These are phyloP conservation scores for Conops quadrifasciatus DNA, from an alignment of 2,888 invertebrate genomes.

Conservation along the genomic window DNA sequence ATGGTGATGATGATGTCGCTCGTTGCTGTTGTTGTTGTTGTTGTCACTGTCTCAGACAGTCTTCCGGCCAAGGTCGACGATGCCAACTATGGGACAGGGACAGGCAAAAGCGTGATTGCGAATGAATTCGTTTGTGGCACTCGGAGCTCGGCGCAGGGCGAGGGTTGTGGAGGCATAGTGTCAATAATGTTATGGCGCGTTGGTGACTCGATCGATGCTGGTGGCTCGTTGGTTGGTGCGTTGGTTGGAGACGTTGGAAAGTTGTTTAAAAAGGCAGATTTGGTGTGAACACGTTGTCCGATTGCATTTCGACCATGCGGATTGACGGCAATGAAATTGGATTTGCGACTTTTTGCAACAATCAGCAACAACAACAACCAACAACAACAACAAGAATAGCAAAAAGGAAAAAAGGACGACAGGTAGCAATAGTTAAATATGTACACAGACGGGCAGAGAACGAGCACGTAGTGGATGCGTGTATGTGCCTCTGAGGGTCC, in stretches of 20 bases:
- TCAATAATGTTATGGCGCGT: too few relatives aligned
- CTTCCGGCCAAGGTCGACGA: too few relatives aligned
- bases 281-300: slow-evolving; percentile 34
- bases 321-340: slow-evolving; percentile 33
- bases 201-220: not conserved
- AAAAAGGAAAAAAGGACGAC: not conserved
- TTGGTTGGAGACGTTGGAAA: not conserved
- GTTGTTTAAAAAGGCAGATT: slow-evolving; percentile 4
- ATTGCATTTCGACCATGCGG: slow-evolving; percentile 17
- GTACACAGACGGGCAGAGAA: not conserved
- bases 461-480: too few relatives aligned
- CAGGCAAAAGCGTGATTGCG: slow-evolving; percentile 1
- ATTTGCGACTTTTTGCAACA: slow-evolving; percentile 23
- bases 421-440: not conserved
- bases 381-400: not conserved
- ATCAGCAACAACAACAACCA: not conserved
- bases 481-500: too few relatives aligned
- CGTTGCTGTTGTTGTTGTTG: not conserved
- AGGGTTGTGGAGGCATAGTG: not conserved
- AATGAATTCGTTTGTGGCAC: not conserved
- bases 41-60: too few relatives aligned
- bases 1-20: not conserved
- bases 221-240: not conserved
- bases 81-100: not conserved
- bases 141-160: not conserved